Conservation (phyloP, 2,888 invertebrate genomes). For the Carabus problematicus region DNA sequence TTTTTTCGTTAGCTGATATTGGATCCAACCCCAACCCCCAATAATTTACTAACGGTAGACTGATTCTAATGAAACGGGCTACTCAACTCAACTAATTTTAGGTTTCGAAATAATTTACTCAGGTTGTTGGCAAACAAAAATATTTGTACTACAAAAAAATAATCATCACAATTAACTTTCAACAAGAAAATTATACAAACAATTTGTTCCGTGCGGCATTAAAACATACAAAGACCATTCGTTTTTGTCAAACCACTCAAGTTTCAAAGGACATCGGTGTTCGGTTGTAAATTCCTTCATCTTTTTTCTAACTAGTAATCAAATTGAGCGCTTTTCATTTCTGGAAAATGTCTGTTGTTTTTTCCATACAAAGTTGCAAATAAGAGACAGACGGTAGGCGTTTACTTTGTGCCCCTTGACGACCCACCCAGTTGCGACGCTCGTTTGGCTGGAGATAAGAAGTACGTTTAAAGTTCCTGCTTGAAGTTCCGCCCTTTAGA, state of each 20-base stretch:
- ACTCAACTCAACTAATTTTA: too few relatives aligned
- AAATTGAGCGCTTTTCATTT: slow-evolving; percentile 31
- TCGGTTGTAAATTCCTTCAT: slow-evolving; percentile 8
- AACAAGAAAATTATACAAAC: not conserved
- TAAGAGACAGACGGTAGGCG: slow-evolving; percentile 14
- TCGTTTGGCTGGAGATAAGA: slow-evolving; percentile 31
- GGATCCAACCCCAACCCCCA: too few relatives aligned
- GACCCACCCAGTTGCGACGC: slow-evolving; percentile 21
- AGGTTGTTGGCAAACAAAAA: not conserved
- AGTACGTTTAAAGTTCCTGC: slow-evolving; percentile 37
- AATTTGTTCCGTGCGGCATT: too few relatives aligned
- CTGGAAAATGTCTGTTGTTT: slow-evolving; percentile 35
- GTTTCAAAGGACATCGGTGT: too few relatives aligned
- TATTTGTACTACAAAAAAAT: not conserved
- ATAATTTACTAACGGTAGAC: too few relatives aligned
- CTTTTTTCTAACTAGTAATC: slow-evolving; percentile 10
- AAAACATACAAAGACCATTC: too few relatives aligned
- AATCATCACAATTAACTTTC: slow-evolving; percentile 2
- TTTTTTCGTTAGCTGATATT: too few relatives aligned
- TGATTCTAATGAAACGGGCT: too few relatives aligned
- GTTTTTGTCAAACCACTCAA: too few relatives aligned
- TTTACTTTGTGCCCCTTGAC: not conserved
- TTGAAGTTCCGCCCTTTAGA: slow-evolving; percentile 35
- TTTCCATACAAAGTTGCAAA: slow-evolving; percentile 36
- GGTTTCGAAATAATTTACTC: too few relatives aligned